These are phyloP conservation scores for Choristoneura fumiferana DNA, from an alignment of 1,140 invertebrate genomes.

Conservation along the genomic window DNA sequence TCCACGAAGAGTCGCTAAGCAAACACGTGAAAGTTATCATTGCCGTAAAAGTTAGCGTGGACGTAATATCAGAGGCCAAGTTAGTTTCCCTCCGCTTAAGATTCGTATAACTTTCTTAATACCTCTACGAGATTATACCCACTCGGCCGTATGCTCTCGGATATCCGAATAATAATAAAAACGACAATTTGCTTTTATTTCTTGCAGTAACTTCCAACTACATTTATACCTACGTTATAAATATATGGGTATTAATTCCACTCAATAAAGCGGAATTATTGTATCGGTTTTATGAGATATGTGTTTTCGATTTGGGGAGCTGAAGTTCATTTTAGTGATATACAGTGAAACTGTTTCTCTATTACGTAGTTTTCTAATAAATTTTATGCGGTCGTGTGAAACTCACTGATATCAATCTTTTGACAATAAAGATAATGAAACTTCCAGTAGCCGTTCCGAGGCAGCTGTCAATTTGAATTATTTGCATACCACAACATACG, in stretches of 20 bases:
- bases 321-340: neutral
- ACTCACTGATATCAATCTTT: slow-evolving; percentile 6
- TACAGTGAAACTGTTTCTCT: neutral
- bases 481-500: slow-evolving; percentile 51
- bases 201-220: slow-evolving; percentile 55
- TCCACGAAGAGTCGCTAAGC: slow-evolving; percentile 12
- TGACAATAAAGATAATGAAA: neutral
- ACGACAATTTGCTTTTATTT: slow-evolving; percentile 67
- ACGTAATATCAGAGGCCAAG: slow-evolving; percentile 60
- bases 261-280: slow-evolving; percentile 61
- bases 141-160: slow-evolving; percentile 49
- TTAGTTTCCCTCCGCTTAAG: slow-evolving; percentile 58
- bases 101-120: slow-evolving; percentile 73
- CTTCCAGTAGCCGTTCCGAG: slow-evolving; percentile 18
- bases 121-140: slow-evolving; percentile 60
- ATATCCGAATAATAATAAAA: slow-evolving; percentile 70
- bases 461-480: slow-evolving; percentile 48
- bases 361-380: slow-evolving; percentile 2
- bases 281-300: slow-evolving; percentile 39
- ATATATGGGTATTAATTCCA: slow-evolving; percentile 67
- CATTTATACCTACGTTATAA: slow-evolving; percentile 43
- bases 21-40: slow-evolving; percentile 53
- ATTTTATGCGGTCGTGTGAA: slow-evolving; percentile 13
- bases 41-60: slow-evolving; percentile 55
- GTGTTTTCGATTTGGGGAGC: slow-evolving; percentile 25